Percentiles rank a stretch among this genome's conserved stretches.
Conservation (phyloP, 1,140 invertebrate genomes). For the Pseudomyrmex flavicornis region DNA sequence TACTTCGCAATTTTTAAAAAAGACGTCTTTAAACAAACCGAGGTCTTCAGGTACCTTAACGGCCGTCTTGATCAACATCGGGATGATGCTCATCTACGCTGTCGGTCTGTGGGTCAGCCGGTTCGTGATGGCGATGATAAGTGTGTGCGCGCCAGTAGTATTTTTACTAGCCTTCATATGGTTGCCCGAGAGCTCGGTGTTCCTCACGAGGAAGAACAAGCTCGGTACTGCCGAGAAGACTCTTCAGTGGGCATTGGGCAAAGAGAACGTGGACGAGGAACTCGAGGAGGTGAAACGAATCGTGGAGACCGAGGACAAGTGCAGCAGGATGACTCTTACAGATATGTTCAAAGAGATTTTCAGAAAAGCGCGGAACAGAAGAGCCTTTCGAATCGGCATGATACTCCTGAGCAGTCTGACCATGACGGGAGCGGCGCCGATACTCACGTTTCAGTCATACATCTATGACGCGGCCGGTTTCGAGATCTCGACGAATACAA, state of each 20-base stretch:
- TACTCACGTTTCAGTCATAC: slow-evolving; percentile 93
- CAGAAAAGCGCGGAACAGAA: slow-evolving; percentile 86
- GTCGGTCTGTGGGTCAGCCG: slow-evolving; percentile 83
- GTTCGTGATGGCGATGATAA: slow-evolving; percentile 81
- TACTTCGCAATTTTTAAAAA: background rate
- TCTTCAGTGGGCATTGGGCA: slow-evolving; percentile 88
- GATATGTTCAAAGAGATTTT: slow-evolving; percentile 85
- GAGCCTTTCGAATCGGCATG: slow-evolving; percentile 90
- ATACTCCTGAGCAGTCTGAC: slow-evolving; percentile 93
- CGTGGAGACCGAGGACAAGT: slow-evolving; percentile 85
- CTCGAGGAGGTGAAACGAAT: slow-evolving; percentile 87
- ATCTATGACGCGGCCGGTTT: slow-evolving; percentile 92
- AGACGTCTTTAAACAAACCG: slow-evolving; percentile 1
- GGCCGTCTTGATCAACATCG: slow-evolving; percentile 86
- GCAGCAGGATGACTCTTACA: slow-evolving; percentile 76
- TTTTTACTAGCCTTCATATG: slow-evolving; percentile 84
- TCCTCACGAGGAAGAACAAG: slow-evolving; percentile 80
- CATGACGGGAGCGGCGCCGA: slow-evolving; percentile 92
- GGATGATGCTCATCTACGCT: slow-evolving; percentile 86
- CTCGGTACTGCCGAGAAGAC: slow-evolving; percentile 86
- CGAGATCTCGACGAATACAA: slow-evolving; percentile 87
- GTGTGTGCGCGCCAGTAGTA: slow-evolving; percentile 82
- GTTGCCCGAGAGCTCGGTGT: slow-evolving; percentile 85
- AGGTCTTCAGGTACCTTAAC: slow-evolving; percentile 82
- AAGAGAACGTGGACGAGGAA: slow-evolving; percentile 85